Conservation (phyloP, 1,140 invertebrate species). For the Camponotus vicinus region DNA sequence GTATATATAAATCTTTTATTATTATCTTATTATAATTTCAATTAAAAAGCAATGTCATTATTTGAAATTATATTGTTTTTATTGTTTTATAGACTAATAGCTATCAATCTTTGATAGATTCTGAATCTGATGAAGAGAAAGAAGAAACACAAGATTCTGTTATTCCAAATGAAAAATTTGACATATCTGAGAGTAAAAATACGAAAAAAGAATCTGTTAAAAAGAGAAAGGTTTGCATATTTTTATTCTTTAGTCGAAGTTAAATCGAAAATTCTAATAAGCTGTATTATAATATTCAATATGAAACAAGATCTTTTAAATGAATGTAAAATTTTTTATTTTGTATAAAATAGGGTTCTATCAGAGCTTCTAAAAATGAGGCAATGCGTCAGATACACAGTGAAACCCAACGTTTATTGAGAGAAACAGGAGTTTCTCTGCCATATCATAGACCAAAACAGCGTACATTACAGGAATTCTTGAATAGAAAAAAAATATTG, state of each 20-base stretch:
- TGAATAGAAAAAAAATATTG: conserved; percentile 83
- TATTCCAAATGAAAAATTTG: not conserved
- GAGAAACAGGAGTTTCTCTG: conserved; percentile 90
- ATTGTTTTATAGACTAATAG: conserved; percentile 27
- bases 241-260: not conserved
- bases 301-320: conserved; percentile 35
- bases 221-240: conserved; percentile 45
- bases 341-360: conserved; percentile 69
- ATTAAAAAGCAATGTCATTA: not conserved
- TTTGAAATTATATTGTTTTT: conserved; percentile 16
- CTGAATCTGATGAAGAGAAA: conserved; percentile 65
- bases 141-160: not conserved
- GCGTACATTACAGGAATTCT: conserved; percentile 90
- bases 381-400: conserved; percentile 86
- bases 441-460: conserved; percentile 93
- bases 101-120: conserved; percentile 56
- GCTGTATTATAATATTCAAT: not conserved
- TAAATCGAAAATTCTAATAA: not conserved
- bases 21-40: not conserved
- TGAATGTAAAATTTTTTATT: conserved; percentile 21
- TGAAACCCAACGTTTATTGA: conserved; percentile 89
- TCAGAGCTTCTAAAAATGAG: conserved; percentile 79
- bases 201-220: conserved; percentile 48
- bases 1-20: not conserved
- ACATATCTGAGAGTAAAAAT: not conserved